A percentile compares a stretch with the other conserved stretches of the same genome.
These are phyloP conservation scores for Drosophila parthenogenetica DNA, from an alignment of 2,888 invertebrate genomes.

Conservation along the genomic window DNA sequence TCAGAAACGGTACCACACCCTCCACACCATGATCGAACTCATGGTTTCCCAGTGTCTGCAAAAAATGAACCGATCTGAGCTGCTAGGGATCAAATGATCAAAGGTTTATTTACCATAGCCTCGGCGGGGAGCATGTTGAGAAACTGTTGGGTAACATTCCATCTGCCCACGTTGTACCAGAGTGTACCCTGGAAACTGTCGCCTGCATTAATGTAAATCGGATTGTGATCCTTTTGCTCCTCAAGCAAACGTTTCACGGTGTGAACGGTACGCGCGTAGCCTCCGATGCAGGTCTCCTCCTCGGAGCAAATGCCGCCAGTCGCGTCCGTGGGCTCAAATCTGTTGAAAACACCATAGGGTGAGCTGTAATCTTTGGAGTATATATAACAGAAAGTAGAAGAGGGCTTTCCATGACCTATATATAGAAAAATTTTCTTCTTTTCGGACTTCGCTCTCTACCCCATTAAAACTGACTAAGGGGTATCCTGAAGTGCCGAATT, in stretches of 20 bases:
- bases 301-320: conserved; percentile 87
- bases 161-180: conserved; percentile 92
- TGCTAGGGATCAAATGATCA: not conserved
- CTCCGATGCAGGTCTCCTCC: conserved; percentile 88
- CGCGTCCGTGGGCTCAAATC: conserved; percentile 88
- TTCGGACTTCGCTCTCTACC: no score
- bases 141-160: conserved; percentile 91
- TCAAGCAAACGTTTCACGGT: conserved; percentile 86
- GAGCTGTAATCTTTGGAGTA: no score
- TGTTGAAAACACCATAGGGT: conserved; percentile 72
- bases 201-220: conserved; percentile 92
- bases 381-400: no score
- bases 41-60: conserved; percentile 93
- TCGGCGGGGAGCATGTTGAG: conserved; percentile 91
- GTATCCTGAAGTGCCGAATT: no score
- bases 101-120: conserved; percentile 87
- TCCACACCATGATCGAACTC: conserved; percentile 92
- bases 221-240: conserved; percentile 86
- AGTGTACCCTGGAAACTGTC: conserved; percentile 94
- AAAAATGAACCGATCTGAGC: not conserved
- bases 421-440: no score
- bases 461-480: no score
- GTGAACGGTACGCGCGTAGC: conserved; percentile 88
- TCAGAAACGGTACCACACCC: conserved; percentile 90
- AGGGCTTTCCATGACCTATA: no score